Conservation (phyloP, 2,888 invertebrate species). For the Drosophila buzzatii region DNA sequence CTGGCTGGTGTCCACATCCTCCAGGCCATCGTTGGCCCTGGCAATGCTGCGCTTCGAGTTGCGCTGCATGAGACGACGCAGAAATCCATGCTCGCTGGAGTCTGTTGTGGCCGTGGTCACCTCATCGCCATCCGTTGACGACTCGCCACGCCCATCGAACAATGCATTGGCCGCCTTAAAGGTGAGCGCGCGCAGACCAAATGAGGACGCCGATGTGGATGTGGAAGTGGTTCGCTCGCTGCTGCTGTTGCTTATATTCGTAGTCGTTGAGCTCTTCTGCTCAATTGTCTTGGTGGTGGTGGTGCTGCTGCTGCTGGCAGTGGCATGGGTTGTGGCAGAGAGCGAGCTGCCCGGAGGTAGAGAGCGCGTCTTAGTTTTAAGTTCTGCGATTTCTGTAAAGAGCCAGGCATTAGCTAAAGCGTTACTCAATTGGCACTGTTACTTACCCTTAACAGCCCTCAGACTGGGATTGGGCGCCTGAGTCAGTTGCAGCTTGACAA, state of each 20-base stretch:
- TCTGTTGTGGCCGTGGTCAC: constrained; percentile 38
- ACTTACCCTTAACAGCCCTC: constrained; percentile 48
- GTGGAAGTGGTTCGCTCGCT: constrained; percentile 15
- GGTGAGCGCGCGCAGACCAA: constrained; percentile 68
- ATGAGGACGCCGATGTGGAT: constrained; percentile 22
- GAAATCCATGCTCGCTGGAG: constrained; percentile 87
- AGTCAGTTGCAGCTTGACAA: constrained; percentile 88
- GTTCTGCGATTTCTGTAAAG: constrained; percentile 57
- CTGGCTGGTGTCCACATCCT: constrained; percentile 80
- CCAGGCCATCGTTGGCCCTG: constrained; percentile 80
- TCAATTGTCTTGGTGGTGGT: constrained; percentile 51
- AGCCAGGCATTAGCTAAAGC: not conserved
- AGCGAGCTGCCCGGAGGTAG: constrained; percentile 82
- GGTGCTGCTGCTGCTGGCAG: constrained; percentile 7
- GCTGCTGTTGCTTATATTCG: constrained; percentile 14
- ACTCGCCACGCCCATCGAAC: constrained; percentile 68
- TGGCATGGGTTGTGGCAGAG: constrained; percentile 52
- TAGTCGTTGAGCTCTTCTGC: constrained; percentile 27
- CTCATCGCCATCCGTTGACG: constrained; percentile 75
- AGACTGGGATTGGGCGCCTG: constrained; percentile 72
- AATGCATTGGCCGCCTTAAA: constrained; percentile 69
- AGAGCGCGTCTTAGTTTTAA: constrained; percentile 83
- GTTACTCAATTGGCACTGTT: not conserved
- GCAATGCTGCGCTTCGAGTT: constrained; percentile 91
- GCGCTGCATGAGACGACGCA: constrained; percentile 89